Conservation (phyloP, 53 echinoderm and acorn worm species). For the Paracentrotus lividus region DNA sequence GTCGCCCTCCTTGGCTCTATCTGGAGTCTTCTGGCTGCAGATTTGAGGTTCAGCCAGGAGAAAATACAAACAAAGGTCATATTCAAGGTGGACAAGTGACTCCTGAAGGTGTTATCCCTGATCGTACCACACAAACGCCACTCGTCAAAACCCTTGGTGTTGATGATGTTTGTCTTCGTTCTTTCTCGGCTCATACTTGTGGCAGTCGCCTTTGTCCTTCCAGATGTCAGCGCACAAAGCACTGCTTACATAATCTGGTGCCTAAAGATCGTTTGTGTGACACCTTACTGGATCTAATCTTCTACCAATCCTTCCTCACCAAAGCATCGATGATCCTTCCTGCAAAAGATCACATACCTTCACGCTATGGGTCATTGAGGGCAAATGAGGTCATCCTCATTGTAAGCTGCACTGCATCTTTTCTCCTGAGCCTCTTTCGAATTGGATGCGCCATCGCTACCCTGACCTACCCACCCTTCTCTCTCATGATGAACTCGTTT, state of each 20-base stretch:
- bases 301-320: conserved; percentile 30
- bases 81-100: not conserved
- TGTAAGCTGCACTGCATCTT: conserved; percentile 18
- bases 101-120: not conserved
- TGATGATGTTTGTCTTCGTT: conserved; percentile 19
- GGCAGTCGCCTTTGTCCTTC: not conserved
- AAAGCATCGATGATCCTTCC: not conserved
- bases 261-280: not conserved
- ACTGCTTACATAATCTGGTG: not conserved
- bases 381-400: not conserved
- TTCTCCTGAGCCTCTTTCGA: not conserved
- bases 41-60: not conserved
- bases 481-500: not conserved
- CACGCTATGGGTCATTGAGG: not conserved
- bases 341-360: not conserved
- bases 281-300: not conserved
- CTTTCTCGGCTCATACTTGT: not conserved
- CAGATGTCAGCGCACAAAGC: not conserved
- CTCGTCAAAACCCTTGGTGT: not conserved
- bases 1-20: not conserved
- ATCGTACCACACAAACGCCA: not conserved
- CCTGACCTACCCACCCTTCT: not conserved
- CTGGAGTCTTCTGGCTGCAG: not conserved
- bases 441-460: not conserved
- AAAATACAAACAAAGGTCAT: not conserved